Evolutionary conservation across 2,888 invertebrate species (phyloP).

Genomic region (Brachypalpus laphriformis): DNA sequence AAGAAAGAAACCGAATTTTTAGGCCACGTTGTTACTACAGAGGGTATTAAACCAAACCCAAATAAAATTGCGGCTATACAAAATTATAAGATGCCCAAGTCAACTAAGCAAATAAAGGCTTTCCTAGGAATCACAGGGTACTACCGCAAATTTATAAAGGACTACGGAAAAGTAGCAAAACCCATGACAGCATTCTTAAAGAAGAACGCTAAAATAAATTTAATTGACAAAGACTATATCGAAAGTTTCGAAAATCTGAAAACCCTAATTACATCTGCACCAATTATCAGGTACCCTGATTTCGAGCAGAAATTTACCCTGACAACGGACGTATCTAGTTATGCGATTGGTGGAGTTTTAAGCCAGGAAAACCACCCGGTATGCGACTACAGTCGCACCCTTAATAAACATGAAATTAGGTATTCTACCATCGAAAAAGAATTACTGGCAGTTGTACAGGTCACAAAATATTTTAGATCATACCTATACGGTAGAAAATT

Average conservation of each 20-base stretch:
- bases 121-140: background rate
- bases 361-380: background rate
- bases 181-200: no score
- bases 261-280: no score
- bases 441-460: constrained; percentile 24
- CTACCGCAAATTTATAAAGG: background rate
- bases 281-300: no score
- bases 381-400: background rate
- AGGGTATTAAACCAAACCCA: constrained; percentile 56
- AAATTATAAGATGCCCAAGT: background rate
- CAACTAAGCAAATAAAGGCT: constrained; percentile 14
- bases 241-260: constrained; percentile 37
- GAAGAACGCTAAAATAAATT: background rate
- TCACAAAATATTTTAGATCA: no score
- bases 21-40: constrained; percentile 75
- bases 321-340: background rate
- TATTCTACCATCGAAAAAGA: constrained; percentile 36
- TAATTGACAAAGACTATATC: background rate
- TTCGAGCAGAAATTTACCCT: background rate
- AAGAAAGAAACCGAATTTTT: constrained; percentile 60
- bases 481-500: no score
- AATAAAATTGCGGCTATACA: background rate
- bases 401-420: no score
- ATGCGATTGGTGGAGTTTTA: background rate
- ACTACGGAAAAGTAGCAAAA: no score